These are phyloP conservation scores for Melanotaenia pygmaea DNA, from an alignment of 2,797 vertebrate species.

Conservation along the genomic window DNA sequence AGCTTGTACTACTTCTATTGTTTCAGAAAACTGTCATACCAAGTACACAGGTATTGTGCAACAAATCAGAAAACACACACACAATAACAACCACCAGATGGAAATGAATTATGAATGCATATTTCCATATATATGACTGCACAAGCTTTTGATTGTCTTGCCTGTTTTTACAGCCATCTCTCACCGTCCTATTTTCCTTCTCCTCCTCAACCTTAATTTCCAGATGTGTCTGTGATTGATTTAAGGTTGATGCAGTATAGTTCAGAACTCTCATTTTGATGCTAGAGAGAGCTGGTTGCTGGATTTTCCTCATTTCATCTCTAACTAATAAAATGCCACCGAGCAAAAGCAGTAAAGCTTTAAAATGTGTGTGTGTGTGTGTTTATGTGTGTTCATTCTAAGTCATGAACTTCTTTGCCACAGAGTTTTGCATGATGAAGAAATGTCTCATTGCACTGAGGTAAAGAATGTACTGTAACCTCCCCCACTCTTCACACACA, in stretches of 20 bases:
- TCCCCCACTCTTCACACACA: conserved; percentile 6
- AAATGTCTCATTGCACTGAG: conserved; percentile 40
- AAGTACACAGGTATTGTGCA: not conserved
- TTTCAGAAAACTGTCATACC: conserved; percentile 3
- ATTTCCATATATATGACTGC: conserved; percentile 21
- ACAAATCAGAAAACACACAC: conserved; percentile 9
- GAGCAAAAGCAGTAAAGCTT: conserved; percentile 29
- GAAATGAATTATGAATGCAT: conserved; percentile 58
- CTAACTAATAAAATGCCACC: conserved; percentile 36
- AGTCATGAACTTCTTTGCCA: conserved; percentile 36
- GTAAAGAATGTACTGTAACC: conserved; percentile 35
- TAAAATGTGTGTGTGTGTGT: conserved; percentile 25
- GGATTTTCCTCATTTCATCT: conserved; percentile 31
- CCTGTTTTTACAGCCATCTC: conserved; percentile 33
- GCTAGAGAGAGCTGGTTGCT: conserved; percentile 21
- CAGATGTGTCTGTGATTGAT: conserved; percentile 34
- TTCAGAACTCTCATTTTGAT: conserved; percentile 42
- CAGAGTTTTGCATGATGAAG: conserved; percentile 48
- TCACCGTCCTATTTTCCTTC: conserved; percentile 18
- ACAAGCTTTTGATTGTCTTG: conserved; percentile 57
- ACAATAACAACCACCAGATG: conserved; percentile 25
- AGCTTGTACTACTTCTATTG: not conserved
- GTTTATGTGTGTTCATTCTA: conserved; percentile 24
- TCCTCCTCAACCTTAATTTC: conserved; percentile 6
- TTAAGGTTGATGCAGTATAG: conserved; percentile 25